Conservation (phyloP, 2,888 invertebrate genomes). For the Uloborus plumipes region DNA sequence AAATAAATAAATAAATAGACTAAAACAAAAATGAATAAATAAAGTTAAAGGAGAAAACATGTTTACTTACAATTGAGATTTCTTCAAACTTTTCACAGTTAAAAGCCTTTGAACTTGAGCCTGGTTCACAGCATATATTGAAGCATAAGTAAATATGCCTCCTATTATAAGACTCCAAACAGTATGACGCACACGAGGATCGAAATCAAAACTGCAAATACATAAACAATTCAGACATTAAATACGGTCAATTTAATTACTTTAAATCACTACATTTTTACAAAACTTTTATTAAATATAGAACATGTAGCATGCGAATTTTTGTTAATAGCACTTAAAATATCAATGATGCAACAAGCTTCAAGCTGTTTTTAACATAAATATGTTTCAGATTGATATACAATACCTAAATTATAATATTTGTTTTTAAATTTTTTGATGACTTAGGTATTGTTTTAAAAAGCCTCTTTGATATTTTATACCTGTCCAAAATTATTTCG, state of each 20-base stretch:
- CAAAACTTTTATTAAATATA: not conserved
- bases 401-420: too few relatives aligned
- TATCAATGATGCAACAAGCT: too few relatives aligned
- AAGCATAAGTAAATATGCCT: conserved; percentile 84
- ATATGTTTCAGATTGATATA: too few relatives aligned
- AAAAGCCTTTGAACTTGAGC: conserved; percentile 78
- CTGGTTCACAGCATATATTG: conserved; percentile 89
- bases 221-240: not conserved
- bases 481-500: too few relatives aligned
- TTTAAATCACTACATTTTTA: not conserved
- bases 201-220: conserved; percentile 78
- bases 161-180: conserved; percentile 87
- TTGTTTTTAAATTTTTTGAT: too few relatives aligned
- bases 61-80: conserved; percentile 67
- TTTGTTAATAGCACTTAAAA: not conserved
- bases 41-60: not conserved
- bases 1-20: not conserved
- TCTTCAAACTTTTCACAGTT: conserved; percentile 70
- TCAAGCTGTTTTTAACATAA: too few relatives aligned
- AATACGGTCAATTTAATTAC: not conserved
- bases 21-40: not conserved
- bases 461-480: too few relatives aligned
- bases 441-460: too few relatives aligned
- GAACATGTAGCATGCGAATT: not conserved
- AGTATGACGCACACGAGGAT: conserved; percentile 86